phyloP scores from a whole-genome alignment of 1,140 invertebrate species.

The Hestina assimilis region DNA sequence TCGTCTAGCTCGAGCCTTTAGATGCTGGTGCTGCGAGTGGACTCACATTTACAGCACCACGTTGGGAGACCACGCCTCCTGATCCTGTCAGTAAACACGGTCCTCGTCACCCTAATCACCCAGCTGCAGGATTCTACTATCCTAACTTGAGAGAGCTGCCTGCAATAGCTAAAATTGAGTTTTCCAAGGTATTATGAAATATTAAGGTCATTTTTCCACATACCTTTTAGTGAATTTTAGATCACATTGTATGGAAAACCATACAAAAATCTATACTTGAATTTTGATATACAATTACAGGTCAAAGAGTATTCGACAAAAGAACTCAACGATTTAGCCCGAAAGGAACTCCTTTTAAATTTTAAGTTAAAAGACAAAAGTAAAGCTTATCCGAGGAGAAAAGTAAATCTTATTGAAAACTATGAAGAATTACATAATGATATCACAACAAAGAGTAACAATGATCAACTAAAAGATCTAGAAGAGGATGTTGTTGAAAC shows the following conservation, averaged over 20 bases:
- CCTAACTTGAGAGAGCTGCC: constrained; percentile 88
- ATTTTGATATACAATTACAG: no score
- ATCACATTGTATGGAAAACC: no score
- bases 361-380: constrained; percentile 47
- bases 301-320: constrained; percentile 64
- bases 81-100: constrained; percentile 92
- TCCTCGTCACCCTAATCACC: constrained; percentile 90
- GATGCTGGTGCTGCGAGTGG: constrained; percentile 98
- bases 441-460: constrained; percentile 43
- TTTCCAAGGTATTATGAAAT: constrained; percentile 84
- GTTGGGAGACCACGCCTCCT: constrained; percentile 92
- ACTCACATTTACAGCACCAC: constrained; percentile 96
- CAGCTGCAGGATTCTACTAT: constrained; percentile 96
- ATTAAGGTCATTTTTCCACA: constrained; percentile 3
- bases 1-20: constrained; percentile 88
- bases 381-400: constrained; percentile 44
- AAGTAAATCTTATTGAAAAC: constrained; percentile 36
- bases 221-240: no score
- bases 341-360: constrained; percentile 47
- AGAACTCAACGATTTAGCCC: constrained; percentile 57
- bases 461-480: constrained; percentile 52
- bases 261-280: no score
- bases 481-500: constrained; percentile 63
- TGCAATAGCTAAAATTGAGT: constrained; percentile 91
- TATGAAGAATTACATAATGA: constrained; percentile 28